These are phyloP conservation scores for Meandrina meandrites DNA, from an alignment of 92 coral and sea anemone genomes.

Conservation along the genomic window DNA sequence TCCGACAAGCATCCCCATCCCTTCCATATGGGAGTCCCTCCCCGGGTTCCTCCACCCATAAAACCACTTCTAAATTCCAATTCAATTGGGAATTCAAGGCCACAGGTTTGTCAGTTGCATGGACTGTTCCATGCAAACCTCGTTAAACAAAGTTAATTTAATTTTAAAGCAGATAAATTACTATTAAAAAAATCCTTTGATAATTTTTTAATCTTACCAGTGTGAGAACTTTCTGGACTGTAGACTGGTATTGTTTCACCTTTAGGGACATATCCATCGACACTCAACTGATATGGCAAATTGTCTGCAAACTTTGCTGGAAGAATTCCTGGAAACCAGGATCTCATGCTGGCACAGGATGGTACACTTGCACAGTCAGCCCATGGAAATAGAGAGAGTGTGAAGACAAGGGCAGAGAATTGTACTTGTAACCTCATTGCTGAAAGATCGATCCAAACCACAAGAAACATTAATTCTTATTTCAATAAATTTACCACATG, in stretches of 20 bases:
- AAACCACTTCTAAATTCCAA: too few relatives aligned
- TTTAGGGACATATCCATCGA: conserved; percentile 3
- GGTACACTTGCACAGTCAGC: conserved; percentile 31
- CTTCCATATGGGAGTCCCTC: too few relatives aligned
- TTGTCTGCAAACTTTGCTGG: conserved; percentile 23
- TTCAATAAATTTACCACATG: too few relatives aligned
- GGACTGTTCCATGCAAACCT: too few relatives aligned
- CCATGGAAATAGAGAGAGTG: background rate
- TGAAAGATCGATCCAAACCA: background rate
- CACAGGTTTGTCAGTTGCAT: too few relatives aligned
- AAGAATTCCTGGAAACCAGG: conserved; percentile 38
- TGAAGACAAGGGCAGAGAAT: background rate
- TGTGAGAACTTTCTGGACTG: conserved; percentile 14
- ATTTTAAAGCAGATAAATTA: too few relatives aligned
- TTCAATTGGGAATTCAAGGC: too few relatives aligned
- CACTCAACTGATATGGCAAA: conserved; percentile 34
- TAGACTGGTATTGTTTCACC: conserved; percentile 8
- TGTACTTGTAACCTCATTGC: conserved; percentile 7
- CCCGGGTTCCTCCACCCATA: too few relatives aligned
- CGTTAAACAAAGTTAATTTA: too few relatives aligned
- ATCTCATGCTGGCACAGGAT: conserved; percentile 38
- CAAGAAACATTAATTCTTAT: background rate
- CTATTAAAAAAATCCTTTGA: too few relatives aligned
- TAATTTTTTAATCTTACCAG: background rate
- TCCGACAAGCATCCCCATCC: too few relatives aligned